Evolutionary conservation across 2,888 invertebrate species (phyloP).

Genomic region (Molorchus minor): DNA sequence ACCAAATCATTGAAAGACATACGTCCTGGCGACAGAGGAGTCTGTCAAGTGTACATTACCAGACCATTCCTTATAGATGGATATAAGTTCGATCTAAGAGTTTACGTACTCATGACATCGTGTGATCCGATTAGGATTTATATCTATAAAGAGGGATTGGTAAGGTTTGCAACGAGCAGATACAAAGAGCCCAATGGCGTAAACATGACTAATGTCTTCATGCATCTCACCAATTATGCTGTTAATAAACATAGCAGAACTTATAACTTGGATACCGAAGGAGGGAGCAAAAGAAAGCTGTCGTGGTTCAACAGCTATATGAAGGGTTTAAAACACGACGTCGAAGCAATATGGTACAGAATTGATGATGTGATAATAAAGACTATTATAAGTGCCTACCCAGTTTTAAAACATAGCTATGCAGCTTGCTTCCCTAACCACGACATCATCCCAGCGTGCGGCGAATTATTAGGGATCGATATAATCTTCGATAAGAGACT

Average conservation of each 20-base stretch:
- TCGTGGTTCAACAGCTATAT: constrained; percentile 76
- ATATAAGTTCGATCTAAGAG: constrained; percentile 90
- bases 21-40: constrained; percentile 82
- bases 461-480: constrained; percentile 87
- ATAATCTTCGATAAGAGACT: constrained; percentile 85
- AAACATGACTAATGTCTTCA: constrained; percentile 88
- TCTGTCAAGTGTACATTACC: constrained; percentile 82
- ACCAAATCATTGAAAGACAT: constrained; percentile 84
- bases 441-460: constrained; percentile 87
- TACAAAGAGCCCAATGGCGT: constrained; percentile 84
- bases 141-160: constrained; percentile 91
- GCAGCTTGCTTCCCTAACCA: constrained; percentile 88
- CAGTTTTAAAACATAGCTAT: constrained; percentile 88
- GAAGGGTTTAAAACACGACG: constrained; percentile 74
- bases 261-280: constrained; percentile 84
- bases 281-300: constrained; percentile 84
- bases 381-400: constrained; percentile 88
- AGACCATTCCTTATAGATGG: constrained; percentile 89
- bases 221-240: constrained; percentile 95
- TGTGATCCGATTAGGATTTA: constrained; percentile 90
- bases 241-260: constrained; percentile 90
- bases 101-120: constrained; percentile 88
- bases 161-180: constrained; percentile 86
- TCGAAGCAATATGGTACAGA: constrained; percentile 79
- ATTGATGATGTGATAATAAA: constrained; percentile 94